Evolutionary conservation across 2,888 invertebrate species (phyloP), one percentile per base, ranked within the genome.

Genomic region (Synanthedon andrenaeformis): DNA sequence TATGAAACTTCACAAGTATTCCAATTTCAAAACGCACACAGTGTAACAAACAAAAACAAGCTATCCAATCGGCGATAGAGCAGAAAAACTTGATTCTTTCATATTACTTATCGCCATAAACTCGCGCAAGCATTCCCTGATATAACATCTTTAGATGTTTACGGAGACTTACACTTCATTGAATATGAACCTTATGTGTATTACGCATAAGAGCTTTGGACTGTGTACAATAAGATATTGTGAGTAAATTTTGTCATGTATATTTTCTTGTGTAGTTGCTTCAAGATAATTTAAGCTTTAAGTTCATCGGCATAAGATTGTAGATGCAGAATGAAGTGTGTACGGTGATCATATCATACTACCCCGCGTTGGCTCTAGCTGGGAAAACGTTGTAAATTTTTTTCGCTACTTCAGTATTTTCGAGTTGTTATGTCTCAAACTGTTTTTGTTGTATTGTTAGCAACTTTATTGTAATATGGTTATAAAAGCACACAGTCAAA

Each of bases 101-200:
- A 67, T 76, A 77, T 76, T 72, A 79, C 74, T 77, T 76, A 74
- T 74, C 71, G 69, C 70, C 72, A 72, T 74, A 72, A 78, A 67
- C 57, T 64, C 63, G 61, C 66, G 62, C 62, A 61, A 59, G 63
- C 64, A 61, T 65, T 41, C 69, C 62, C 62, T 64, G 60, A 59
- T 62, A 62, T 61, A 58, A 61, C 60, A 49, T 19, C 23, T 12
- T 49, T 49, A 49, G 14, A 49, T 49, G 48, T 49, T 49, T 12
- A 45, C 10, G 6, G 4, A 13, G 5, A 45, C 13, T 45, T 13
- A n/a, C 1, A 45, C 14, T 45, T 45, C 6, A n/a, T 45, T 13
- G 45, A 45, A 45, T 13, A 6, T 45, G 45, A 13, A 12, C 45
- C 13, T 45, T 45, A 13, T 45, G 12, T 45, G 13, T 14, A 45